Evolutionary conservation across 2,113 vertebrate species (phyloP).

Genomic region (Gymnocephalus cernua): DNA sequence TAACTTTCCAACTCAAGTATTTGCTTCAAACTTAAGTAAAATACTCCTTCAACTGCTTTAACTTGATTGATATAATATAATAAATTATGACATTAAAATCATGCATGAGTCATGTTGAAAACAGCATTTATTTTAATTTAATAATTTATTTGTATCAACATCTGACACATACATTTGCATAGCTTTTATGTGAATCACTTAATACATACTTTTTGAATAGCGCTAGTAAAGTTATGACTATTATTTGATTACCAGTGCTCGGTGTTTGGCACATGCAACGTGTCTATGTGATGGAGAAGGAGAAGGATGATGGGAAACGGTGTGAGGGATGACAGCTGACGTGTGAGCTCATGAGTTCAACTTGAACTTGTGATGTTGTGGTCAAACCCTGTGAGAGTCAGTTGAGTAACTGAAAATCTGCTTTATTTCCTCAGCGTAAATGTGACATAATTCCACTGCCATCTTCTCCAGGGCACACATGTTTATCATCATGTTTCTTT

Average conservation of each 20-base stretch:
- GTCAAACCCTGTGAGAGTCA: conserved; percentile 52
- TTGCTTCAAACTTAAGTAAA: too few species aligned
- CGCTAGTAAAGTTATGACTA: neutral
- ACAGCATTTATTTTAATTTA: neutral
- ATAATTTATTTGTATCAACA: neutral
- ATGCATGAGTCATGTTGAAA: too few species aligned
- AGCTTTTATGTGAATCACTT: neutral
- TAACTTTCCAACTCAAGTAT: too few species aligned
- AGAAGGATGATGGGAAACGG: neutral
- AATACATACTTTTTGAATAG: neutral
- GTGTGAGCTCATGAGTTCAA: conserved; percentile 41
- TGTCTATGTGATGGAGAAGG: neutral
- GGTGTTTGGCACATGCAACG: neutral
- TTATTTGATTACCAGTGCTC: too few species aligned
- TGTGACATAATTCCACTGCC: neutral
- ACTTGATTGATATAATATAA: too few species aligned
- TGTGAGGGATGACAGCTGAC: conserved; percentile 5
- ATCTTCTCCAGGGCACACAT: accelerated
- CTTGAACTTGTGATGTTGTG: conserved; percentile 54
- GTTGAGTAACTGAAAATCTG: neutral
- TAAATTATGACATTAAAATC: too few species aligned
- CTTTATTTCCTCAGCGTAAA: neutral
- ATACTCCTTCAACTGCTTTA: too few species aligned
- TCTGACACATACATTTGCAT: neutral
- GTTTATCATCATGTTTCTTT: neutral